Conservation (phyloP, 2,113 vertebrate genomes). For the Rhipidura dahli region DNA sequence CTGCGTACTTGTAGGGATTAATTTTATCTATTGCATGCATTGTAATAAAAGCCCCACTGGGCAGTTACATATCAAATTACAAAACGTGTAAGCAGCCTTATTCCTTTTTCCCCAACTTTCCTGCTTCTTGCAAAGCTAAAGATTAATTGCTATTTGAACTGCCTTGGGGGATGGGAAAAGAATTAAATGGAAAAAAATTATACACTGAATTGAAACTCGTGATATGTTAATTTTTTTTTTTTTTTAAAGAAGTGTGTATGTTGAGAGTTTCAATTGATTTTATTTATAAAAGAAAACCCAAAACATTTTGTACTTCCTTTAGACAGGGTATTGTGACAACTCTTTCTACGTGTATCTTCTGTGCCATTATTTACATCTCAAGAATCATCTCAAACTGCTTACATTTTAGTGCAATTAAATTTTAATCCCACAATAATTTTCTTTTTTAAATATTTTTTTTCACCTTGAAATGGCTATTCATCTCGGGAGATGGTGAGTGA, state of each 20-base stretch:
- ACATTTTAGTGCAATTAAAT: background rate
- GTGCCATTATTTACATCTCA: background rate
- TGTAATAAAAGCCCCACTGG: conserved; percentile 47
- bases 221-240: background rate
- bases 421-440: background rate
- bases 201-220: background rate
- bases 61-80: conserved; percentile 44
- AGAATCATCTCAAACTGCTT: background rate
- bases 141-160: conserved; percentile 32
- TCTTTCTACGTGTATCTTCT: background rate
- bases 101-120: background rate
- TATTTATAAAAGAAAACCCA: background rate
- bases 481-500: background rate
- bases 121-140: conserved; percentile 11
- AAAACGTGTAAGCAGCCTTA: background rate
- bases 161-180: background rate
- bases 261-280: background rate
- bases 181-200: background rate
- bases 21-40: conserved; percentile 30
- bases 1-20: background rate
- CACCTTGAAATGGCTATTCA: background rate
- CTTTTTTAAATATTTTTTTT: background rate
- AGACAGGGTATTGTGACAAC: background rate
- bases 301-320: background rate
- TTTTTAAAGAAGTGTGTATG: background rate